Evolutionary conservation across 1,140 invertebrate genomes (phyloP).

Genomic region (Myzus persicae): DNA sequence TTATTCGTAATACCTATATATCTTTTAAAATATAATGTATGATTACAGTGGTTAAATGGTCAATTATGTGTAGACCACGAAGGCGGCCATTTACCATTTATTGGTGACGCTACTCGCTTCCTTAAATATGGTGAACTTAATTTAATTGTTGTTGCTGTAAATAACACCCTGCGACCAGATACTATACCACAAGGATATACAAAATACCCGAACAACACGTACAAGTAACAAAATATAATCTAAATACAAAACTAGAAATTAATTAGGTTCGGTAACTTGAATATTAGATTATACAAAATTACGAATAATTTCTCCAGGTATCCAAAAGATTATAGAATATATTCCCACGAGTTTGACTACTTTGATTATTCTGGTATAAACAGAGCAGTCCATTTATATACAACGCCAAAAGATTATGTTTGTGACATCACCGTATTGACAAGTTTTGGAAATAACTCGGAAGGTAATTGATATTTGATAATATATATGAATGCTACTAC

Average conservation of each 20-base stretch:
- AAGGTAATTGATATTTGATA: conserved; percentile 4
- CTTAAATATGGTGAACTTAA: conserved; percentile 77
- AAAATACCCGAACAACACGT: conserved; percentile 67
- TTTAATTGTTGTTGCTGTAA: conserved; percentile 88
- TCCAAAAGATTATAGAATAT: conserved; percentile 72
- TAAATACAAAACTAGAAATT: not conserved
- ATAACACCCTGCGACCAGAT: conserved; percentile 85
- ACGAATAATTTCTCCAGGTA: conserved; percentile 15
- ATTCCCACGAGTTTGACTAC: conserved; percentile 92
- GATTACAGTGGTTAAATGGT: conserved; percentile 88
- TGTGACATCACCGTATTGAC: conserved; percentile 85
- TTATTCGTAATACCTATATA: not conserved
- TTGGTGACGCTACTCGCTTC: conserved; percentile 79
- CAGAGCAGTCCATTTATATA: conserved; percentile 86
- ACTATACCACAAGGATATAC: conserved; percentile 82
- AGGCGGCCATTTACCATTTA: conserved; percentile 95
- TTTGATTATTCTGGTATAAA: conserved; percentile 99
- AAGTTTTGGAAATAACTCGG: conserved; percentile 65
- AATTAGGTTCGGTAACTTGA: not conserved
- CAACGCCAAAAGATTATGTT: conserved; percentile 82
- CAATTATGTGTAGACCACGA: conserved; percentile 80
- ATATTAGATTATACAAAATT: not conserved
- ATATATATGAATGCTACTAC: not conserved
- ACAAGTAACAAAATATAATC: not conserved
- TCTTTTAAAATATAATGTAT: not conserved